Conservation (phyloP, 2,113 vertebrate genomes). For the Nothocercus nigrocapillus region DNA sequence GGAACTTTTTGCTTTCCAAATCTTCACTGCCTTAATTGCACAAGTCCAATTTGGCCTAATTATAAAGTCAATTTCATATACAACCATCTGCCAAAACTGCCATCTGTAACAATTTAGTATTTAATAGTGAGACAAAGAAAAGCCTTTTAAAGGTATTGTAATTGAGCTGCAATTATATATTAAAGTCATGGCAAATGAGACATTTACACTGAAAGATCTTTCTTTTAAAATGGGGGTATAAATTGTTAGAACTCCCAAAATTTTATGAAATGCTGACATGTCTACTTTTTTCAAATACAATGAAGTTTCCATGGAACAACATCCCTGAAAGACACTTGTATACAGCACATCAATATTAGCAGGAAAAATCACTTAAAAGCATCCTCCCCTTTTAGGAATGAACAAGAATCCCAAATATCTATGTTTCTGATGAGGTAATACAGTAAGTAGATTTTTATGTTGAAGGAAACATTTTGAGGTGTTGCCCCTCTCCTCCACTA, state of each 20-base stretch:
- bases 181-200: conserved; percentile 8
- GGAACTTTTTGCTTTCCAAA: conserved; percentile 41
- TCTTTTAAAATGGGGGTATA: not conserved
- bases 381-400: not conserved
- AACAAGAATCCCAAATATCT: not conserved
- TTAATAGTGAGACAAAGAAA: conserved; percentile 19
- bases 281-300: not conserved
- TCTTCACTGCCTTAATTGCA: conserved; percentile 54
- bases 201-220: not conserved
- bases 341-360: not conserved
- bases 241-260: not conserved
- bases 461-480: not conserved
- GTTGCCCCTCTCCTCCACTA: not conserved
- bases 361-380: not conserved
- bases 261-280: not conserved
- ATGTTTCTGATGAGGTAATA: not conserved
- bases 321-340: not conserved
- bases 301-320: not conserved
- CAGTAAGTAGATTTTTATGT: not conserved
- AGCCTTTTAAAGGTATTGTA: conserved; percentile 36
- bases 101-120: conserved; percentile 53
- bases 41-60: conserved; percentile 54
- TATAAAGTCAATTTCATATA: conserved; percentile 47
- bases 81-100: conserved; percentile 56
- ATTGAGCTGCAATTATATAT: conserved; percentile 12